phyloP scores from a whole-genome alignment of 2,113 vertebrate species.

The Australoheros scitulus region DNA sequence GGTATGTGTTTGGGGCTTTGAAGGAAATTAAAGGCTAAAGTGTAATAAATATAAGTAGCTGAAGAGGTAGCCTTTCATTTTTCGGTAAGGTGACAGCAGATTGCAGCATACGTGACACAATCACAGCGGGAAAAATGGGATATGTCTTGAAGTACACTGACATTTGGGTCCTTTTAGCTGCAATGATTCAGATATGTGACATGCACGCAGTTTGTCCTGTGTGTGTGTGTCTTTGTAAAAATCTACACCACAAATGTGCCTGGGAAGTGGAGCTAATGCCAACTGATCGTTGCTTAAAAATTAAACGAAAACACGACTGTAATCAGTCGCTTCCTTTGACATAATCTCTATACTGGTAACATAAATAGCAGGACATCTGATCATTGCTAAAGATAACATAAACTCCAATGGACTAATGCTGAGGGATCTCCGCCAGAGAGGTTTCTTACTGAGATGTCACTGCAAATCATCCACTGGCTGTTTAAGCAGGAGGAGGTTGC shows the following conservation, averaged over 20 bases:
- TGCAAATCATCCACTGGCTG: not conserved
- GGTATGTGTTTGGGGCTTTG: not conserved
- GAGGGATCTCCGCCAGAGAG: not conserved
- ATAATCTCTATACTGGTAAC: not conserved
- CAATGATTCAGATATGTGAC: not conserved
- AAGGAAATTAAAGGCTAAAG: not conserved
- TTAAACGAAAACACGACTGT: not conserved
- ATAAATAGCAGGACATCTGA: not conserved
- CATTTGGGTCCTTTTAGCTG: not conserved
- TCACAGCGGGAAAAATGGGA: not conserved
- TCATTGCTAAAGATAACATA: not conserved
- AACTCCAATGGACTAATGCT: not conserved
- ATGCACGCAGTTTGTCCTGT: not conserved
- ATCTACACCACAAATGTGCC: not conserved
- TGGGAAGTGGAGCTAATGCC: not conserved
- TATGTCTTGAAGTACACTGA: not conserved
- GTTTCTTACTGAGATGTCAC: not conserved
- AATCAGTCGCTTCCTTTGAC: not conserved
- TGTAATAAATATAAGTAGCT: not conserved
- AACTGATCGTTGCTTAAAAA: not conserved
- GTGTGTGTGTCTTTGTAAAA: not conserved
- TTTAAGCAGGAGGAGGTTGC: not conserved
- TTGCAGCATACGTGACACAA: not conserved
- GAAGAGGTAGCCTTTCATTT: not conserved
- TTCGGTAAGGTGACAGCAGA: not conserved